Percentiles rank a stretch among this genome's conserved stretches.
Conservation (phyloP, 1,140 invertebrate species). For the Bombus pascuorum region DNA sequence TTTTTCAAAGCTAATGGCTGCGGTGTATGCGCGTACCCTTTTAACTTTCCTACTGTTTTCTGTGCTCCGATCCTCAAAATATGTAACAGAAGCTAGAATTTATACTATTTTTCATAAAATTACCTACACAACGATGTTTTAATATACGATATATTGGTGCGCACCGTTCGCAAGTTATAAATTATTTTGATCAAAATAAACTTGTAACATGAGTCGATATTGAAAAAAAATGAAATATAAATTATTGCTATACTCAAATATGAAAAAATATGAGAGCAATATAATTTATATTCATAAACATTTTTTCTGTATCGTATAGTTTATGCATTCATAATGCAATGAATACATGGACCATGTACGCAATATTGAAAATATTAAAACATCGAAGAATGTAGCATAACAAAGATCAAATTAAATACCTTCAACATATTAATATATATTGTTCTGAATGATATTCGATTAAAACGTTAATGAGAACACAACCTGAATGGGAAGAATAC, state of each 20-base stretch:
- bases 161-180: neutral
- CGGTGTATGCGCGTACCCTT: conserved; percentile 23
- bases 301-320: neutral
- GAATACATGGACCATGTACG: neutral
- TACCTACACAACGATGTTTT: conserved; percentile 29
- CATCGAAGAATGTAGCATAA: conserved; percentile 22
- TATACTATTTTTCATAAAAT: conserved; percentile 13
- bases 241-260: neutral
- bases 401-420: conserved; percentile 14
- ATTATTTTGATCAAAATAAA: neutral
- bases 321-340: neutral
- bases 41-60: conserved; percentile 3
- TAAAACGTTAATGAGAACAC: conserved; percentile 24
- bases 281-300: neutral
- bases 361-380: conserved; percentile 34
- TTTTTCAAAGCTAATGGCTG: conserved; percentile 33
- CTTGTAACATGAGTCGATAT: neutral
- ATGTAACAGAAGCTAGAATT: conserved; percentile 6
- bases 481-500: conserved; percentile 37
- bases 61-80: conserved; percentile 24
- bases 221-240: neutral
- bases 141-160: conserved; percentile 25
- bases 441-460: conserved; percentile 10
- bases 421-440: conserved; percentile 36
- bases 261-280: neutral